phyloP scores from a whole-genome alignment of 2,113 vertebrate genomes.

The Zosterops hypoxanthus region DNA sequence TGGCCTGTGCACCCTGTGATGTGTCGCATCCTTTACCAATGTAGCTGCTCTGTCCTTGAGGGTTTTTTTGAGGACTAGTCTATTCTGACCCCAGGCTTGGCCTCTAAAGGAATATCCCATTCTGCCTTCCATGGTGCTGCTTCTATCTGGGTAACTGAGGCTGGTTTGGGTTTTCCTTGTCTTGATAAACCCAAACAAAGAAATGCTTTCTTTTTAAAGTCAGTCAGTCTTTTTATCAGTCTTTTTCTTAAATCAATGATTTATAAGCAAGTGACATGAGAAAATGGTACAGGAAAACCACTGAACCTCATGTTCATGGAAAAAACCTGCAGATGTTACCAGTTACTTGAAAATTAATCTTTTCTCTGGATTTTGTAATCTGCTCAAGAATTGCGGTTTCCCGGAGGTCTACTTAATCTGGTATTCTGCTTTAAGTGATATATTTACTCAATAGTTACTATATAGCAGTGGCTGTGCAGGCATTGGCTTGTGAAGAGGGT shows the following conservation, averaged over 20 bases:
- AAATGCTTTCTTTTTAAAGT: neutral
- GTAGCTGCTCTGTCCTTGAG: fast-evolving
- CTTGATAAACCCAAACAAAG: neutral
- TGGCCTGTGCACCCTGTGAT: neutral
- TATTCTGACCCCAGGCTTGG: neutral
- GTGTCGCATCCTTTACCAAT: fast-evolving
- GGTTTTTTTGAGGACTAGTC: neutral
- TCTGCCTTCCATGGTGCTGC: neutral
- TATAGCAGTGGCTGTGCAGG: neutral
- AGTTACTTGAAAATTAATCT: neutral
- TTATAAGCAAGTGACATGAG: neutral
- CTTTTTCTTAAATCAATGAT: neutral
- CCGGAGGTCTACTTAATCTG: neutral
- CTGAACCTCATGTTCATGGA: neutral
- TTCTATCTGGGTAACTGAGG: neutral
- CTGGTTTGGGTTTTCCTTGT: neutral
- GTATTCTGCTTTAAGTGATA: neutral
- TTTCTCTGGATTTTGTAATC: conserved; percentile 8
- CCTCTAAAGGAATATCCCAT: neutral
- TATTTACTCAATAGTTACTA: neutral
- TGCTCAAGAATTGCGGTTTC: neutral
- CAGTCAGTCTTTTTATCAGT: neutral
- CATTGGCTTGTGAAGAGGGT: neutral
- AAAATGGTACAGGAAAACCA: neutral
- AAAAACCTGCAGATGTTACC: neutral